Conservation (phyloP, 2,113 vertebrate genomes). For the Poecile atricapillus region DNA sequence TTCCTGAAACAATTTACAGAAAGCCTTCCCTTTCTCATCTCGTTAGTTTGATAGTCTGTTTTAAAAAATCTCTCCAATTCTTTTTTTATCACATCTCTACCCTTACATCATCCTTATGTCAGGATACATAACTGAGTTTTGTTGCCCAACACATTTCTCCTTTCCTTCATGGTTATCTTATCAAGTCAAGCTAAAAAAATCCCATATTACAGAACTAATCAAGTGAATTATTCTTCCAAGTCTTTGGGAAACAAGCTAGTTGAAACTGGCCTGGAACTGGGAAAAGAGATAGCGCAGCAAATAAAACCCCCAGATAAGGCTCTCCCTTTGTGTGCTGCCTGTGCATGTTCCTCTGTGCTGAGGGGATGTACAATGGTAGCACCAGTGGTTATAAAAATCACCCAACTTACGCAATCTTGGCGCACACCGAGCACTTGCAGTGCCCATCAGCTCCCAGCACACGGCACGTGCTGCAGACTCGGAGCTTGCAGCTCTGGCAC, state of each 20-base stretch:
- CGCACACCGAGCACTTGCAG: conserved; percentile 88
- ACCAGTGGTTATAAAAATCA: background rate
- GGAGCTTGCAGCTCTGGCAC: conserved; percentile 80
- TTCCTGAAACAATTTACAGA: background rate
- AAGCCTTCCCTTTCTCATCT: background rate
- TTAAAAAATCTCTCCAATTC: background rate
- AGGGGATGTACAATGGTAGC: background rate
- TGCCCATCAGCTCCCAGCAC: conserved; percentile 54
- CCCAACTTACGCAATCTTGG: conserved; percentile 88
- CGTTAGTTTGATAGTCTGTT: background rate
- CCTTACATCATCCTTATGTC: background rate
- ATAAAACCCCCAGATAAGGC: background rate
- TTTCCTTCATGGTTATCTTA: background rate
- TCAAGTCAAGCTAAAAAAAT: background rate
- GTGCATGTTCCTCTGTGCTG: background rate
- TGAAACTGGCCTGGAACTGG: background rate
- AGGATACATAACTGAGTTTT: background rate
- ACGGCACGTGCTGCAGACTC: conserved; percentile 83
- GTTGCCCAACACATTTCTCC: background rate
- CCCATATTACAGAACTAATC: background rate
- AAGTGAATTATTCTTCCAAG: background rate
- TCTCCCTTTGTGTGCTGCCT: background rate
- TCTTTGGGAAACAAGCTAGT: background rate
- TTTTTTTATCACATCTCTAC: background rate
- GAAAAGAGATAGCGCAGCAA: background rate